A percentile compares a stretch with the other conserved stretches of the same genome.
Evolutionary conservation across 2,113 vertebrate species (phyloP).

Genomic region (Athene cunicularia): DNA sequence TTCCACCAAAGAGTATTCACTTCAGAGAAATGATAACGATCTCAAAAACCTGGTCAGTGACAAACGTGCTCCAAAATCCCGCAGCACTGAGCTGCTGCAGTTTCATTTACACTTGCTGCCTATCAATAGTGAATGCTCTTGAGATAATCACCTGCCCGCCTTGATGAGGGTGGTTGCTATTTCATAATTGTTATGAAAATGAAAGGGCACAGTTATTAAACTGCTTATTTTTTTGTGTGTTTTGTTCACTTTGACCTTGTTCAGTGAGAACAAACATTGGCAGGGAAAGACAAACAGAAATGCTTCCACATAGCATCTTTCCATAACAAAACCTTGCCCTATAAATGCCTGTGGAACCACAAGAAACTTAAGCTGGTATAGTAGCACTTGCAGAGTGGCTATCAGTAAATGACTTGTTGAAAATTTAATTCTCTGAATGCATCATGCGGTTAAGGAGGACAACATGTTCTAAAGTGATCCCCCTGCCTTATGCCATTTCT

Average conservation of each 20-base stretch:
- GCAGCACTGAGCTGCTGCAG: background rate
- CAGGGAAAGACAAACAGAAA: constrained; percentile 59
- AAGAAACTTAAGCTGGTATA: constrained; percentile 77
- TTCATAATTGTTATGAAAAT: background rate
- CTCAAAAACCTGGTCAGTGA: background rate
- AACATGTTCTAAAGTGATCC: constrained; percentile 75
- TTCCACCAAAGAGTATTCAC: background rate
- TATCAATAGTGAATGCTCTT: constrained; percentile 30
- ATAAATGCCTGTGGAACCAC: constrained; percentile 77
- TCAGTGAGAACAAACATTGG: background rate
- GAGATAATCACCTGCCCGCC: background rate
- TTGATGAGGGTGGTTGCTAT: background rate
- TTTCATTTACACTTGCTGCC: constrained; percentile 39
- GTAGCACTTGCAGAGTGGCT: constrained; percentile 68
- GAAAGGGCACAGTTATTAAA: background rate
- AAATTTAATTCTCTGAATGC: constrained; percentile 86
- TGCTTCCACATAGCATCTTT: constrained; percentile 50
- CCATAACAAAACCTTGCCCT: constrained; percentile 75
- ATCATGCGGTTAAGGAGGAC: constrained; percentile 80
- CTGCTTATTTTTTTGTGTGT: background rate
- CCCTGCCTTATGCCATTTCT: constrained; percentile 70
- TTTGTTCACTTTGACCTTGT: background rate
- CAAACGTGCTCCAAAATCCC: background rate
- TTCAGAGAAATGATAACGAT: background rate
- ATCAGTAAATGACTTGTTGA: constrained; percentile 83